Evolutionary conservation across 2,797 vertebrate species (phyloP).

Genomic region (Sebastes elongatus): DNA sequence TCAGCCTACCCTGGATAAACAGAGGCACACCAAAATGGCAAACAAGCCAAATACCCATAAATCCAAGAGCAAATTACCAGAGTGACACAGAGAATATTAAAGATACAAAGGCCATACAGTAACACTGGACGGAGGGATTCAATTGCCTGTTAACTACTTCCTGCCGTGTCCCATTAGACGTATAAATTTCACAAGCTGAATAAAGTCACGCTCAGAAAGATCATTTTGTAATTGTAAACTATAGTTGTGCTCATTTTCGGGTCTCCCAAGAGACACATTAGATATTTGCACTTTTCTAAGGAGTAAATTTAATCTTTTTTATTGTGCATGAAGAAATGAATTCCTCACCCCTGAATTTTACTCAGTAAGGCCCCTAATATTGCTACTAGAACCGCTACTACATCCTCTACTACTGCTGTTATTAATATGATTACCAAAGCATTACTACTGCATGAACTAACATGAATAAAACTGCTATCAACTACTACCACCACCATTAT

Average conservation of each 20-base stretch:
- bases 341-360: neutral
- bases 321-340: neutral
- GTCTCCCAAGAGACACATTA: neutral
- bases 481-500: neutral
- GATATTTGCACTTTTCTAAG: neutral
- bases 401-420: neutral
- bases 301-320: neutral
- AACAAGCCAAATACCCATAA: constrained; percentile 40
- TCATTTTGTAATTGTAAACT: neutral
- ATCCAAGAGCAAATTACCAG: constrained; percentile 44
- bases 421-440: neutral
- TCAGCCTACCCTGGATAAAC: constrained; percentile 30
- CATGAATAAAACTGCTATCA: neutral
- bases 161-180: constrained; percentile 24
- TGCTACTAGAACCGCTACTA: neutral
- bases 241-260: neutral
- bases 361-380: neutral
- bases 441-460: neutral
- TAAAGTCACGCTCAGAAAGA: neutral
- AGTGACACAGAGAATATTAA: constrained; percentile 23
- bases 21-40: constrained; percentile 33
- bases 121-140: neutral
- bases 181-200: constrained; percentile 7
- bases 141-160: constrained; percentile 7
- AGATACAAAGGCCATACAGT: constrained; percentile 4